These are phyloP conservation scores for Sphaeramia orbicularis DNA, from an alignment of 2,797 vertebrate species.

Conservation along the genomic window DNA sequence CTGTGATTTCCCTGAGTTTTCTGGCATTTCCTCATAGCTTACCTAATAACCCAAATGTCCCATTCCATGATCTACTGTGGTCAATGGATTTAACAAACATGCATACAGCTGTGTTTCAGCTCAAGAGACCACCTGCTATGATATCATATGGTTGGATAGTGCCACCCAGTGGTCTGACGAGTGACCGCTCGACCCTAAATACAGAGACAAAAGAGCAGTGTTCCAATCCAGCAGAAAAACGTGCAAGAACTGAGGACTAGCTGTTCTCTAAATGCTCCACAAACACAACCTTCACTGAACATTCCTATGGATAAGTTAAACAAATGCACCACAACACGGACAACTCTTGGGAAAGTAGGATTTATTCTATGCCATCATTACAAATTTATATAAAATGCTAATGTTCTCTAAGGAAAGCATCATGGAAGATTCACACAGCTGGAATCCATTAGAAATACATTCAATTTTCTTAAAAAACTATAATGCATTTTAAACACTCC, in stretches of 20 bases:
- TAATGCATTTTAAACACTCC: constrained; percentile 64
- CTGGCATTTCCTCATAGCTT: constrained; percentile 79
- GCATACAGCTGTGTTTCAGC: constrained; percentile 61
- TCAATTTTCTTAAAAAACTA: constrained; percentile 80
- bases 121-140: constrained; percentile 24
- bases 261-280: not conserved
- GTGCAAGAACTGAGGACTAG: not conserved
- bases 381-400: constrained; percentile 83
- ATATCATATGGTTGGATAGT: not conserved
- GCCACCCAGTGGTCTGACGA: constrained; percentile 60
- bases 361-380: constrained; percentile 83
- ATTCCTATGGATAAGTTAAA: not conserved
- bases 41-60: constrained; percentile 55
- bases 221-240: not conserved
- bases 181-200: not conserved
- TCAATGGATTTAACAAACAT: constrained; percentile 73
- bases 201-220: not conserved
- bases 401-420: constrained; percentile 75
- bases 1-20: constrained; percentile 64
- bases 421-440: constrained; percentile 65
- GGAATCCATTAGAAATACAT: constrained; percentile 83
- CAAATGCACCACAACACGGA: constrained; percentile 6
- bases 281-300: not conserved
- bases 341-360: constrained; percentile 76
- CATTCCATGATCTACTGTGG: constrained; percentile 49